Conservation (phyloP, 2,797 vertebrate species). For the Phrynocephalus guinanensis region DNA sequence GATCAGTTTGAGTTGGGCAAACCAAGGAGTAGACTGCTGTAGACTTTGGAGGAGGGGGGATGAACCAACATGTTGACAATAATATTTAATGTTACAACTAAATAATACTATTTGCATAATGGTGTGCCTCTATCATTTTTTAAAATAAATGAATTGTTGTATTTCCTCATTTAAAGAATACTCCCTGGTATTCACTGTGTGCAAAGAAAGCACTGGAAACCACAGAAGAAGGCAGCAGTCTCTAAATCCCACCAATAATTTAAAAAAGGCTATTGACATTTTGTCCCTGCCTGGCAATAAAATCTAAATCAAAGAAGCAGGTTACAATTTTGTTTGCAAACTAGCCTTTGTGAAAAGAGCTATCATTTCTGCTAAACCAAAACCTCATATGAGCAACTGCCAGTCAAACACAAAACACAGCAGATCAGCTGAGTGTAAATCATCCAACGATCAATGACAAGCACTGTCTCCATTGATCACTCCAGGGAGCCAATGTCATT, state of each 20-base stretch:
- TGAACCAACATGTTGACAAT: background rate
- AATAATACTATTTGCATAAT: background rate
- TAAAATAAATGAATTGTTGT: constrained; percentile 9
- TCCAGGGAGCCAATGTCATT: constrained; percentile 36
- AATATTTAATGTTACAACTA: background rate
- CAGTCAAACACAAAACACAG: constrained; percentile 53
- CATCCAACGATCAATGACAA: constrained; percentile 49
- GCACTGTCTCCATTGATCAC: constrained; percentile 35
- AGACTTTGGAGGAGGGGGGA: background rate
- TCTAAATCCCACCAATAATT: constrained; percentile 5
- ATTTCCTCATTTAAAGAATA: constrained; percentile 10
- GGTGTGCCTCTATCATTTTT: fast-evolving
- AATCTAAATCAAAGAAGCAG: constrained; percentile 42
- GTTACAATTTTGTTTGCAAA: constrained; percentile 53
- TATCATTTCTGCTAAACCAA: constrained; percentile 40
- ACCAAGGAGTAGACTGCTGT: too few species aligned
- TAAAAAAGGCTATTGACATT: constrained; percentile 10
- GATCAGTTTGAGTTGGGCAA: too few species aligned
- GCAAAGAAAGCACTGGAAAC: background rate
- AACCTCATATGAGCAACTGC: constrained; percentile 40
- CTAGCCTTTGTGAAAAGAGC: constrained; percentile 34
- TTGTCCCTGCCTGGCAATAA: constrained; percentile 31
- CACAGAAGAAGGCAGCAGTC: background rate
- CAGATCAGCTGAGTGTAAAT: constrained; percentile 40
- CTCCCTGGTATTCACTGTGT: fast-evolving